phyloP scores from a whole-genome alignment of 2,797 vertebrate species.

The Atherinosoma microstoma region DNA sequence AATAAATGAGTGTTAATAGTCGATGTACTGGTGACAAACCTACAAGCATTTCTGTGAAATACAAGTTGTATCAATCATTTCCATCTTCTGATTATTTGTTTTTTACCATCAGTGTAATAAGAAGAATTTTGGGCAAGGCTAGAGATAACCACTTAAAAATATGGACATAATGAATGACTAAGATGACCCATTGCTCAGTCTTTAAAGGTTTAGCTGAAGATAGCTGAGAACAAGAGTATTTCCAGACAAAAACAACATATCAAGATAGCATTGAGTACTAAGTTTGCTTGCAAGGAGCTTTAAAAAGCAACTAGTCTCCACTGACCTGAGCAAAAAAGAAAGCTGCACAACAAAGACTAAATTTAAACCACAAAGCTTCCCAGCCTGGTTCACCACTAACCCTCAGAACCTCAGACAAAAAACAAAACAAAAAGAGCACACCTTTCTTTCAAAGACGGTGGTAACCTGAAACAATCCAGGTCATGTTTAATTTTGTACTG shows the following conservation, averaged over 20 bases:
- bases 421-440: too few relatives aligned
- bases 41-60: not conserved
- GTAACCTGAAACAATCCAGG: too few relatives aligned
- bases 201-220: too few relatives aligned
- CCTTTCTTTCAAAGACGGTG: too few relatives aligned
- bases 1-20: not conserved
- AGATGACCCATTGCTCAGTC: too few relatives aligned
- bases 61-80: not conserved
- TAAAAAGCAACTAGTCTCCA: not conserved
- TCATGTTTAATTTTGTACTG: too few relatives aligned
- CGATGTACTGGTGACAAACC: not conserved
- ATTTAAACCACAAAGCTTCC: too few relatives aligned
- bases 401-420: too few relatives aligned
- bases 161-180: not conserved
- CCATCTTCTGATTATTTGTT: not conserved
- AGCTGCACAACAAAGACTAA: not conserved
- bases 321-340: not conserved
- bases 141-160: not conserved
- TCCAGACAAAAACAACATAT: too few relatives aligned
- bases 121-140: not conserved
- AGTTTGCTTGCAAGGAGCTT: not conserved
- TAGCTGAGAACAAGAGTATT: too few relatives aligned
- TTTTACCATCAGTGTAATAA: not conserved
- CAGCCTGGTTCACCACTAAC: too few relatives aligned
- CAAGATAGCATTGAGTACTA: too few relatives aligned